Evolutionary conservation across 1,140 invertebrate species (phyloP), one percentile per base, ranked within the genome.

Genomic region (Aphelinus certus): DNA sequence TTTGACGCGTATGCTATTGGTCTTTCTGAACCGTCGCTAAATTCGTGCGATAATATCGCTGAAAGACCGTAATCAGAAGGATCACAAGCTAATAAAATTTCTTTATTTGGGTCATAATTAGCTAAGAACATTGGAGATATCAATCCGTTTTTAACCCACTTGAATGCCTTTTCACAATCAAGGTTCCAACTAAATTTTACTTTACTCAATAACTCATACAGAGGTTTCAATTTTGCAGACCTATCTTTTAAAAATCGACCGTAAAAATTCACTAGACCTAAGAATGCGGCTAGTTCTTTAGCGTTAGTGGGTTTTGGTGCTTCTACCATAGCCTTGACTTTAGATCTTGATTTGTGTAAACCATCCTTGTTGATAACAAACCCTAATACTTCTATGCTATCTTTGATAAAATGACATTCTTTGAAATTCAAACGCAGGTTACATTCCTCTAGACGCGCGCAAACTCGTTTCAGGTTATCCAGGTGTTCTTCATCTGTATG

Each of bases 51-150:
- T 0, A 91, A 74, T 3, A 89, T 84, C 3, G 84, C 85, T 0
- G 89, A 88, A 3, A 91, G 78, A n/a, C 87, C 89, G 79, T 85
- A 85, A 0, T 82, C 72, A 56, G 83, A 87, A 10, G 89, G 4
- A 57, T 68, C 43, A 58, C 53, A 57, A 5, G 55, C 66, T 10
- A 68, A 57, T 4, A 68, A 3, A n/a, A 68, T 26, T 68, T 56
- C 9, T 57, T 57, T n/a, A 2, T 58, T 68, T 47, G 66, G 66
- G 10, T 57, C 26, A 10, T 66, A 66, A 66, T 66, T 6, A 42
- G 42, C 64, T 43, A 66, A 66, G 4, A 62, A 10, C 3, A 47
- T 56, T n/a, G 58, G 55, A 5, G 46, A 26, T 26, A 72, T 2
- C 84, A 84, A 67, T 61, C 71, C 58, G 7, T 58, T 26, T 63